phyloP scores from a whole-genome alignment of 2,797 vertebrate species.

The Spinus pinus region DNA sequence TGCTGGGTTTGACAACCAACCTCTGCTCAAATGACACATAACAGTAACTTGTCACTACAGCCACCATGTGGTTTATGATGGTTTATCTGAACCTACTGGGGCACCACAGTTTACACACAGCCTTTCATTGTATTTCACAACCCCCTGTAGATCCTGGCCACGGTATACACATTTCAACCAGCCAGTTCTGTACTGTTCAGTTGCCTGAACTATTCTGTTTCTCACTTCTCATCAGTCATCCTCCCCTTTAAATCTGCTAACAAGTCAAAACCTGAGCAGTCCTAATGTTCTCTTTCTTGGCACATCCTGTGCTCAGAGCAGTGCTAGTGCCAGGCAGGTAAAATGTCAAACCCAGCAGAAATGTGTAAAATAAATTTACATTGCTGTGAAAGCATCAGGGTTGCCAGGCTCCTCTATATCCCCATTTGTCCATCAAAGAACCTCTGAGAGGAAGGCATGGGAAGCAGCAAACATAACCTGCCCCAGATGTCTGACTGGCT shows the following conservation, averaged over 20 bases:
- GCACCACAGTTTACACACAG: not conserved
- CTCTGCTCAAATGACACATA: not conserved
- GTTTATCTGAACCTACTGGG: not conserved
- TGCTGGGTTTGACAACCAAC: not conserved
- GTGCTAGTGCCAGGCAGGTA: not conserved
- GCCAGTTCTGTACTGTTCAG: not conserved
- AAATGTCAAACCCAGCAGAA: not conserved
- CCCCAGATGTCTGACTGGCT: not conserved
- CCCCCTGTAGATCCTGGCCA: not conserved
- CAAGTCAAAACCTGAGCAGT: not conserved
- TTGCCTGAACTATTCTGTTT: not conserved
- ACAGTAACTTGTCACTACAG: fast-evolving
- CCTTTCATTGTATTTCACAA: not conserved
- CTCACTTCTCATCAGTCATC: not conserved
- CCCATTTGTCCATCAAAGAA: not conserved
- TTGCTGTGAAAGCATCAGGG: not conserved
- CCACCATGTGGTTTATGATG: not conserved
- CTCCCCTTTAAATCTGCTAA: not conserved
- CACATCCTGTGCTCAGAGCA: not conserved
- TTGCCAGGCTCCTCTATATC: not conserved
- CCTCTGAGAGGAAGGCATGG: not conserved
- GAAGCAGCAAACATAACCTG: not conserved
- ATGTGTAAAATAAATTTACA: not conserved
- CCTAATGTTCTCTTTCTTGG: not conserved
- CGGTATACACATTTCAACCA: not conserved